Evolutionary conservation across 2,888 invertebrate species (phyloP).

Genomic region (Drosophila anomelani): DNA sequence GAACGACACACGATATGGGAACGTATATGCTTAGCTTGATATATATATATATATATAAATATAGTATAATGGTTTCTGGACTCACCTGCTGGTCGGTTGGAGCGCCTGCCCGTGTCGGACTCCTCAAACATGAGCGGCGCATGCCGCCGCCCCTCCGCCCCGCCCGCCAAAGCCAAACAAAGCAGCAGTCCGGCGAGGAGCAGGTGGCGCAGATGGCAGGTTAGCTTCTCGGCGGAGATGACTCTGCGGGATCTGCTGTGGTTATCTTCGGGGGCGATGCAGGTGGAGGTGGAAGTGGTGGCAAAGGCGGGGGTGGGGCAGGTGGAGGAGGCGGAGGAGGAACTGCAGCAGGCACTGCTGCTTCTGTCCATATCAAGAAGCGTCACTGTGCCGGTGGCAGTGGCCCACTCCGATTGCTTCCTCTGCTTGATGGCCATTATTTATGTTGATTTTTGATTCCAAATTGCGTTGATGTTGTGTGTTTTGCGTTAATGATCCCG

Average conservation of each 20-base stretch:
- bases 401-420: slow-evolving; percentile 50
- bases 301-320: neutral
- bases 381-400: slow-evolving; percentile 68
- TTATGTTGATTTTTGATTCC: neutral
- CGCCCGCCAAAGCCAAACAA: slow-evolving; percentile 36
- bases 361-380: slow-evolving; percentile 45
- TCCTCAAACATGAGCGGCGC: slow-evolving; percentile 88
- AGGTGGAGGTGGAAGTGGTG: slow-evolving; percentile 14
- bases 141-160: slow-evolving; percentile 85
- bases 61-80: slow-evolving; percentile 51
- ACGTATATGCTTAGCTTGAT: slow-evolving; percentile 4
- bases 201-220: slow-evolving; percentile 65
- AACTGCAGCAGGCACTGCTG: slow-evolving; percentile 7
- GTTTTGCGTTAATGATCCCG: neutral
- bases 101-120: slow-evolving; percentile 88
- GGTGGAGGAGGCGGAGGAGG: neutral
- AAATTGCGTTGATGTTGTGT: neutral
- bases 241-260: slow-evolving; percentile 6
- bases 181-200: slow-evolving; percentile 61
- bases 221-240: neutral
- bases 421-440: slow-evolving; percentile 42
- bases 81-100: slow-evolving; percentile 89
- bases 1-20: slow-evolving; percentile 18
- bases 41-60: neutral
- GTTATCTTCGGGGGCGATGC: slow-evolving; percentile 6